phyloP scores from a whole-genome alignment of 2,888 invertebrate genomes.

The Lamellibrachia columna region DNA sequence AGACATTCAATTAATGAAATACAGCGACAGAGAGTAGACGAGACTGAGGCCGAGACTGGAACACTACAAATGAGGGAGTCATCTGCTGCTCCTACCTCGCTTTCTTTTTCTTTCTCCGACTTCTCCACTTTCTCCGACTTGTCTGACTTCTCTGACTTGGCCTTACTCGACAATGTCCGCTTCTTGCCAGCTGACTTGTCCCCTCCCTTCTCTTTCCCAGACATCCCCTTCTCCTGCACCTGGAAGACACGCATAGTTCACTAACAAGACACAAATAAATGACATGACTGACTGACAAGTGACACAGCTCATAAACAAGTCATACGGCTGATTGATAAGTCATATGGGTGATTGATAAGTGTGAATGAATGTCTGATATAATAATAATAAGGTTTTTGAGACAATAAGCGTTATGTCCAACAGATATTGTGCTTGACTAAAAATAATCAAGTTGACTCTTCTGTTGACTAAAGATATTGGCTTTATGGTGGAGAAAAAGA shows the following conservation, averaged over 20 bases:
- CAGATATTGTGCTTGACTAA: no score
- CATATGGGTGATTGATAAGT: not conserved
- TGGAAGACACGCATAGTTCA: not conserved
- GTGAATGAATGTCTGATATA: not conserved
- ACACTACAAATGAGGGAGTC: not conserved
- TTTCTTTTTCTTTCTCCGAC: not conserved
- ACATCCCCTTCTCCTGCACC: not conserved
- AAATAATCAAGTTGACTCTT: no score
- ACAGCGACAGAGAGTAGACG: not conserved
- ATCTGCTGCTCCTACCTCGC: not conserved
- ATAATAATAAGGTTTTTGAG: no score
- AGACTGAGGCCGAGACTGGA: no score
- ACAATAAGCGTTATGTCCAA: no score
- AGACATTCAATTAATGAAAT: not conserved
- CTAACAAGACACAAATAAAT: not conserved
- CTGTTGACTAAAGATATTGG: no score
- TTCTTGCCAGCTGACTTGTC: not conserved
- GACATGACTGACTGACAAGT: not conserved
- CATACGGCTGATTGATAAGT: not conserved
- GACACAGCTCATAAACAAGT: not conserved
- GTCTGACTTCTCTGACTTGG: not conserved
- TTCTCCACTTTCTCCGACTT: not conserved
- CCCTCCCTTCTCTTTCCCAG: not conserved
- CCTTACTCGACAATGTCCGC: not conserved
- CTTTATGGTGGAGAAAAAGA: no score